Conservation (phyloP, 2,797 vertebrate genomes). For the Siniperca obscura region DNA sequence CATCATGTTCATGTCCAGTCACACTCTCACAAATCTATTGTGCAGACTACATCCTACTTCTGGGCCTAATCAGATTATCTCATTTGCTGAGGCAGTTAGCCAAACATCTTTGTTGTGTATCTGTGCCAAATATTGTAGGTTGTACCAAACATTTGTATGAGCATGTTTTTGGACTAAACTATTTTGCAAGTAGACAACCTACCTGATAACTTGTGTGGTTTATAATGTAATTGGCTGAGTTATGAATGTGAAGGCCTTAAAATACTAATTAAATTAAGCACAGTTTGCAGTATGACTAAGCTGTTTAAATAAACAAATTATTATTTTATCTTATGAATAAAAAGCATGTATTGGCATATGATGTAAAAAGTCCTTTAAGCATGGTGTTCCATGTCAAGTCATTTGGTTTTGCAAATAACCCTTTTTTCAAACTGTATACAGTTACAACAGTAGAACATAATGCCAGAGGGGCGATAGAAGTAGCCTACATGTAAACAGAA, state of each 20-base stretch:
- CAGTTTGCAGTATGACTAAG: neutral
- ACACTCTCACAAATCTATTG: constrained; percentile 15
- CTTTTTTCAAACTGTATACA: neutral
- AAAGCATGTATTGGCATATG: neutral
- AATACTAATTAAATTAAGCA: neutral
- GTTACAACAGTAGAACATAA: neutral
- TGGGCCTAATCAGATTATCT: constrained; percentile 36
- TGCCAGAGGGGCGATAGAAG: neutral
- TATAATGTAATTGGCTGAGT: neutral
- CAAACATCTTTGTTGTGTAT: neutral
- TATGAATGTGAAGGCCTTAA: neutral
- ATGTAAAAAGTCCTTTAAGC: neutral
- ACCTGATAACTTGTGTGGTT: neutral
- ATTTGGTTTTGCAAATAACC: neutral
- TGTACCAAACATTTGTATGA: neutral
- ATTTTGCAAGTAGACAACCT: neutral
- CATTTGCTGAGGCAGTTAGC: neutral
- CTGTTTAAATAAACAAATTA: neutral
- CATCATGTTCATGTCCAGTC: constrained; percentile 9
- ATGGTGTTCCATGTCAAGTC: neutral
- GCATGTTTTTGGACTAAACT: neutral
- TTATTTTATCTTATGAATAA: neutral
- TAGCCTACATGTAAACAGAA: neutral
- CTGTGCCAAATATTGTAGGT: constrained; percentile 1
- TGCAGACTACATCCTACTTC: constrained; percentile 2